Evolutionary conservation across 2,888 invertebrate genomes (phyloP).

Genomic region (Pheosia gnoma): DNA sequence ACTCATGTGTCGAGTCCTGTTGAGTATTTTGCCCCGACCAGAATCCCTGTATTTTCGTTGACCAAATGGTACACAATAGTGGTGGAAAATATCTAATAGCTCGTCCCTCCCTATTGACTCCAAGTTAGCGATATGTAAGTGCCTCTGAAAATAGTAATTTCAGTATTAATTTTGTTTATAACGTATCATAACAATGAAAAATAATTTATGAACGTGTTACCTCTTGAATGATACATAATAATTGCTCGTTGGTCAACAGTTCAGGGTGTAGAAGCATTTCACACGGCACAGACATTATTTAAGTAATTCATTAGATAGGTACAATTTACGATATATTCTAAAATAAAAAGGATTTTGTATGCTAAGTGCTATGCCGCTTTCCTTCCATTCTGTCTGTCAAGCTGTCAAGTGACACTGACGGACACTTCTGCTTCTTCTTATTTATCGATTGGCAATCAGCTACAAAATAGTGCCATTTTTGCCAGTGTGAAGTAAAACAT

Average conservation of each 20-base stretch:
- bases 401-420: too few species aligned
- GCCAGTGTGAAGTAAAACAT: too few species aligned
- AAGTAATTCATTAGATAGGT: constrained; percentile 27
- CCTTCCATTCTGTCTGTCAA: too few species aligned
- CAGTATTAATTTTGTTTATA: constrained; percentile 13
- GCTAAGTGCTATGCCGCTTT: too few species aligned
- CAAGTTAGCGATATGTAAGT: constrained; percentile 61
- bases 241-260: constrained; percentile 68
- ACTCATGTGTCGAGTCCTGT: constrained; percentile 60
- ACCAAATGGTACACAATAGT: constrained; percentile 75
- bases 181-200: constrained; percentile 12
- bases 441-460: too few species aligned
- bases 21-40: constrained; percentile 68
- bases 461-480: too few species aligned
- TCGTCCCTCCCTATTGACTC: constrained; percentile 61
- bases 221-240: constrained; percentile 69
- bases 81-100: constrained; percentile 71
- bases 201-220: constrained; percentile 42
- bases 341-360: constrained; percentile 9
- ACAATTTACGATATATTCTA: neutral
- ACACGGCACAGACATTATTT: constrained; percentile 63
- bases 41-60: constrained; percentile 74
- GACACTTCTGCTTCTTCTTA: too few species aligned
- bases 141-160: constrained; percentile 59
- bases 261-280: constrained; percentile 78